A percentile compares a stretch with the other conserved stretches of the same genome.
phyloP scores from a whole-genome alignment of 2,888 invertebrate species.

The Phania funesta region DNA sequence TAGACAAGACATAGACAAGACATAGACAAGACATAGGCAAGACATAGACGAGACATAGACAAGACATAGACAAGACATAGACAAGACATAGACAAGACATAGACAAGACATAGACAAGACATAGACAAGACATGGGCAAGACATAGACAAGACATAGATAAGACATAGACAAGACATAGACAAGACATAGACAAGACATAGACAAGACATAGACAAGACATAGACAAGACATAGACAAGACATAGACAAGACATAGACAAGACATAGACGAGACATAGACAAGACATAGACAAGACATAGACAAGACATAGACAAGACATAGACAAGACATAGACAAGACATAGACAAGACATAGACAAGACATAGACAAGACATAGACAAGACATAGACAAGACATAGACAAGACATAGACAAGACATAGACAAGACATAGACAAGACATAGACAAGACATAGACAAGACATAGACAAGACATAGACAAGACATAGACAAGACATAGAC shows the following conservation, averaged over 20 bases:
- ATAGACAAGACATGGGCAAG: not conserved
- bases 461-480: not conserved
- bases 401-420: not conserved
- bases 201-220: not conserved
- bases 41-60: not conserved
- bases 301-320: not conserved
- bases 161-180: not conserved
- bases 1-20: not conserved
- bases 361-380: not conserved
- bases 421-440: not conserved
- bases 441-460: not conserved
- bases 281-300: not conserved
- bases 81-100: not conserved
- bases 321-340: not conserved
- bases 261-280: slow-evolving; percentile 3
- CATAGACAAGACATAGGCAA: not conserved
- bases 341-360: not conserved
- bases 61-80: not conserved
- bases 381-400: not conserved
- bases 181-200: not conserved
- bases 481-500: not conserved
- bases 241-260: not conserved
- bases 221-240: not conserved
- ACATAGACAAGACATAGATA: not conserved
- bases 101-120: not conserved